Evolutionary conservation across 2,797 vertebrate species (phyloP), one percentile per base, ranked within the genome.

Genomic region (Pipistrellus pipistrellus): DNA sequence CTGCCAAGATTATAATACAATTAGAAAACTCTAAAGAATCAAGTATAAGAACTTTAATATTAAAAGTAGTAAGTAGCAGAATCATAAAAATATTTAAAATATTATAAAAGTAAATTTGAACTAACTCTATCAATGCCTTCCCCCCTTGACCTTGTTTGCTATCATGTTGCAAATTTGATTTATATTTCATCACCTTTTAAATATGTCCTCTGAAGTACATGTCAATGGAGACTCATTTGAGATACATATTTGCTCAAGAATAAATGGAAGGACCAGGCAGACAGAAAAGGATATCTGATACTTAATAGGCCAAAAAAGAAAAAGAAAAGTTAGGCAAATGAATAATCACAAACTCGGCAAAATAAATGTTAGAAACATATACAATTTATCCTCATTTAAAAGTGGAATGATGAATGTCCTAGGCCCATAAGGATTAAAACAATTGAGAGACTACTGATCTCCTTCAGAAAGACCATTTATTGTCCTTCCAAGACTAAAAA

Each of bases 101-200:
- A 64, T 68, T 46, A 53, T 51, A 78, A 72, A 57, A 83, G 41
- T 83, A 89, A 72, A 83, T 90, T 68, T 87, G 66, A 30, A 73
- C 48, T 78, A 92, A 57, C 8, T 72, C 55, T 77, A 44, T 71
- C 20, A 64, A 30, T 66, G 35, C 15, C 48, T 53, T 82, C 4
- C 8, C 10, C 13, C 9, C 41, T 91, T 76, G 35, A 81, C 6
- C n/a, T 90, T 68, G 27, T 62, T 75, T 96, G 38, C 27, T 77
- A 44, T 32, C 18, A 51, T 48, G 21, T 4, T 66, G 64, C 18
- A 76, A 64, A 77, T 76, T 8, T 59, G 3, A 73, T 64, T 80
- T 90, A 64, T 53, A 81, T 57, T 32, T 88, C 23, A 62, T 75
- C 62, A 80, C 13, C 66, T 88, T 71, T 25, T 8, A 21, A 88